A percentile compares a stretch with the other conserved stretches of the same genome.
Conservation (phyloP, 2,113 vertebrate genomes). For the Oryzias woworae region DNA sequence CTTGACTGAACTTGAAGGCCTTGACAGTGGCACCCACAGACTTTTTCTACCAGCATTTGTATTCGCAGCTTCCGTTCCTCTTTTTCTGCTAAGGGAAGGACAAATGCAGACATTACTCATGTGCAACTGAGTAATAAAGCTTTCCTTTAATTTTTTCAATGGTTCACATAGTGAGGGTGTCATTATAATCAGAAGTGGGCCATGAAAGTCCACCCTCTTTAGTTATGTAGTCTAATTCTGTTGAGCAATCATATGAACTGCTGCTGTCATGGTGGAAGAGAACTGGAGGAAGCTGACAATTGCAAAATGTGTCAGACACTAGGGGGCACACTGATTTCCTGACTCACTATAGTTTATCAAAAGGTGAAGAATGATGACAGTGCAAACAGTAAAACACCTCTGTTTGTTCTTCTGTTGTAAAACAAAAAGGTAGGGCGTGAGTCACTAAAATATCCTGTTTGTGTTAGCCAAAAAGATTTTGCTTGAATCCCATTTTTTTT, state of each 20-base stretch:
- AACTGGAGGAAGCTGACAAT: background rate
- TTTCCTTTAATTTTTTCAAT: constrained; percentile 10
- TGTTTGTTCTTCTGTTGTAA: no score
- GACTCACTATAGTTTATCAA: background rate
- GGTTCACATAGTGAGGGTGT: constrained; percentile 11
- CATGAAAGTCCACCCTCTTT: background rate
- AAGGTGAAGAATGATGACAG: no score
- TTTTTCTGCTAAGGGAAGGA: constrained; percentile 27
- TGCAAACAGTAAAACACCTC: no score
- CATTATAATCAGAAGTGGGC: background rate
- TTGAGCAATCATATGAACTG: constrained; percentile 1
- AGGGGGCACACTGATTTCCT: constrained; percentile 1
- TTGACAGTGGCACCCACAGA: background rate
- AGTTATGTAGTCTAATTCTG: background rate
- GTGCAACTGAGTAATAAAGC: background rate
- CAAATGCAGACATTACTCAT: constrained; percentile 30
- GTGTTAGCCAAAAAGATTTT: no score
- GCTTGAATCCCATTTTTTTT: no score
- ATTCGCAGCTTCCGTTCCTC: constrained; percentile 18
- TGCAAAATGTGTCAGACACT: background rate
- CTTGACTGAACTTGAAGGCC: no score
- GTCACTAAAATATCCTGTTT: no score
- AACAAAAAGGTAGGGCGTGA: no score
- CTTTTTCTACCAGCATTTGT: constrained; percentile 8
- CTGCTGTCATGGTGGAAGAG: background rate